These are phyloP conservation scores for Microvelia longipes DNA, from an alignment of 1,140 invertebrate species.

Conservation along the genomic window DNA sequence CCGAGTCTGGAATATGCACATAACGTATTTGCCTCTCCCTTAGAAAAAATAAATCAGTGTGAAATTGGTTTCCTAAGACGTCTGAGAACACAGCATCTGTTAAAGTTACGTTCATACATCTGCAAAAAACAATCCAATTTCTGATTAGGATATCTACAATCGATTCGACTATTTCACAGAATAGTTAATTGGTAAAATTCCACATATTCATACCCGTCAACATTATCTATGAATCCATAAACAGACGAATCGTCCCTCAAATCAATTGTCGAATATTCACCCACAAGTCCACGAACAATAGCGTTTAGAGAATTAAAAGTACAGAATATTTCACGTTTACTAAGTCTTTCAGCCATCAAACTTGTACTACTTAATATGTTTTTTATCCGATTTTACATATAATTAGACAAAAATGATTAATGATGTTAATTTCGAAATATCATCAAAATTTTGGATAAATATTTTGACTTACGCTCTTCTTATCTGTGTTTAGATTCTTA, in stretches of 20 bases:
- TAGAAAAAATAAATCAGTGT: constrained; percentile 10
- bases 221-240: constrained; percentile 36
- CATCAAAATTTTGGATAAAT: no score
- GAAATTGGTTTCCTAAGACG: constrained; percentile 12
- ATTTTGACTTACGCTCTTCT: no score
- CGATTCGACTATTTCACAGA: no score
- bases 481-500: no score
- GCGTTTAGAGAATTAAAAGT: constrained; percentile 36
- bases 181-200: neutral
- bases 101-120: constrained; percentile 12
- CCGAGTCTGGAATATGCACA: constrained; percentile 13
- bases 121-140: constrained; percentile 10
- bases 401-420: no score
- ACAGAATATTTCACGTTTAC: constrained; percentile 6
- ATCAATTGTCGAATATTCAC: constrained; percentile 46
- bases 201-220: constrained; percentile 37
- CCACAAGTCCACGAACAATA: constrained; percentile 43
- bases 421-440: no score
- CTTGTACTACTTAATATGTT: no score
- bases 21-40: constrained; percentile 11
- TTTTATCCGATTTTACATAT: no score
- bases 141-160: neutral
- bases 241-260: constrained; percentile 44
- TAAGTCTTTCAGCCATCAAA: neutral
- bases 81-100: constrained; percentile 12